Evolutionary conservation across 2,797 vertebrate species (phyloP), one percentile per base, ranked within the genome.

Genomic region (Molothrus aeneus): DNA sequence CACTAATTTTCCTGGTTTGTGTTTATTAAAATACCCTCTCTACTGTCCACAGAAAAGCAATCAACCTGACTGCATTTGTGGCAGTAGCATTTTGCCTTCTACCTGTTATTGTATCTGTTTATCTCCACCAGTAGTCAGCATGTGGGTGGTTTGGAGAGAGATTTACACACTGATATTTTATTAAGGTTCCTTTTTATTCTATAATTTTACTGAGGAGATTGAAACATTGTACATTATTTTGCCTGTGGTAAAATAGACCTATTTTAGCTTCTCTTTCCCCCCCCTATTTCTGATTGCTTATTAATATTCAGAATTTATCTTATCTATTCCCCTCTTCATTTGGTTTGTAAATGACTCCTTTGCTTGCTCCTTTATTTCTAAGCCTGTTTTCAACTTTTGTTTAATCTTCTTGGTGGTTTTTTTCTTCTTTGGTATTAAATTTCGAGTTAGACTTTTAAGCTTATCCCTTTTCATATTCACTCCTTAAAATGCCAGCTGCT

Each of bases 261-360:
- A 47, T 94, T 92, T 94, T 79, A 74, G 22, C 38, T 79, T 71
- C 13, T 73, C 56, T 75, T 69, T 6, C 0, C 0, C 0, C 2
- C 6, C 26, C 9, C 48, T 17, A 11, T 51, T 90, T 91, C 79
- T 97, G 88, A 86, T 91, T 92, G 54, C 50, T 96, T 65, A 91
- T 96, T 96, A 96, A 92, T 95, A 97, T 95, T 94, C 92, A 88
- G 56, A 73, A 81, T 96, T 95, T 96, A 90, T 95, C 96, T 97
- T 94, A 92, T 95, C 93, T 95, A 18, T 74, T 77, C 47, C n/a
- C 18, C 31, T 87, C 92, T 94, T 97, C 91, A 95, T 97, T 96
- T 97, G 95, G 92, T 94, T 96, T 97, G 88, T 96, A 96, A 96
- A 95, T 95, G 4, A 96, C 82, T 96, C 91, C 81, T 95, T 96